Percentiles rank a stretch among this genome's conserved stretches.
Evolutionary conservation across 2,888 invertebrate species (phyloP).

Genomic region (Papilio elwesi): DNA sequence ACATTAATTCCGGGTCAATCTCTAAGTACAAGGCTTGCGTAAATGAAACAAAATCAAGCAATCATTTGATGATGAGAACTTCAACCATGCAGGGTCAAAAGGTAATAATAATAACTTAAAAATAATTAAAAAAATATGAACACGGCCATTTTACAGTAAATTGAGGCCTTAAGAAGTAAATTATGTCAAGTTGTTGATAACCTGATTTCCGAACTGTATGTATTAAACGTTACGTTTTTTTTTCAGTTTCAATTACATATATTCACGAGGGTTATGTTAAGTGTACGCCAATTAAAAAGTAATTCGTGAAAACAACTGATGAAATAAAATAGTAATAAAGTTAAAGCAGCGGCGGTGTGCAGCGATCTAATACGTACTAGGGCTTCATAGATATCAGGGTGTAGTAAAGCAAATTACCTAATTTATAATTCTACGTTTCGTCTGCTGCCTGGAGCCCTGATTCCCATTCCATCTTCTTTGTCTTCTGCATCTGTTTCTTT

Average conservation of each 20-base stretch:
- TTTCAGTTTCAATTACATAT: neutral
- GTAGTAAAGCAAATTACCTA: neutral
- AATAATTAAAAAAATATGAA: neutral
- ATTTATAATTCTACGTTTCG: neutral
- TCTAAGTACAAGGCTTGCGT: too few relatives aligned
- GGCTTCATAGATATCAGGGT: too few relatives aligned
- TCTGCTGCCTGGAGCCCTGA: neutral
- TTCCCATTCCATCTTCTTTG: neutral
- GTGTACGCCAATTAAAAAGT: too few relatives aligned
- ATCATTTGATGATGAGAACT: too few relatives aligned
- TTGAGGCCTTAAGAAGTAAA: neutral
- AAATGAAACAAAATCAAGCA: too few relatives aligned
- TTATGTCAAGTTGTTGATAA: slow-evolving; percentile 17
- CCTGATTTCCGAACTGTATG: slow-evolving; percentile 10
- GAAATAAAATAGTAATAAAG: neutral
- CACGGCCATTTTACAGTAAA: neutral
- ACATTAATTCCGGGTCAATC: too few relatives aligned
- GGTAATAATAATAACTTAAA: too few relatives aligned
- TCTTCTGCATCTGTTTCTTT: too few relatives aligned
- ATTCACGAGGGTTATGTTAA: neutral
- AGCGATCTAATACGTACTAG: too few relatives aligned
- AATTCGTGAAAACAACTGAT: neutral
- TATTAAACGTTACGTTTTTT: neutral
- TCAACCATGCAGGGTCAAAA: too few relatives aligned
- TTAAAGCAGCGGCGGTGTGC: too few relatives aligned